A percentile compares a stretch with the other conserved stretches of the same genome.
phyloP scores from a whole-genome alignment of 1,140 invertebrate species.

The Drosophila suzukii region DNA sequence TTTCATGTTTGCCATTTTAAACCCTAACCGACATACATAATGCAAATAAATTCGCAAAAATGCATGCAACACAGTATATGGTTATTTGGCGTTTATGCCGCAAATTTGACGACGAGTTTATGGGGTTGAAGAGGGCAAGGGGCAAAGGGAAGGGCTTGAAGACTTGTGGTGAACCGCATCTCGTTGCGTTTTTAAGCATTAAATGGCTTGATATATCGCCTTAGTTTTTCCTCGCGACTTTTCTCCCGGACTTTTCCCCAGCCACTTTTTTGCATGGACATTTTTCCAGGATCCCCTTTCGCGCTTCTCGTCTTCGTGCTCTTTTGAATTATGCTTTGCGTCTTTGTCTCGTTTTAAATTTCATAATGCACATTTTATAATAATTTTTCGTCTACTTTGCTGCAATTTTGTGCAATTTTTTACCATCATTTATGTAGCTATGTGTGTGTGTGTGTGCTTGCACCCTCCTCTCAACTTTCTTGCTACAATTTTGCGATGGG shows the following conservation, averaged over 20 bases:
- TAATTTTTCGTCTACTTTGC: conserved; percentile 82
- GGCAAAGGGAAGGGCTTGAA: not conserved
- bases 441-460: conserved; percentile 15
- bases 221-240: conserved; percentile 49
- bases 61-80: conserved; percentile 66
- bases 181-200: conserved; percentile 74
- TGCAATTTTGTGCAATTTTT: conserved; percentile 79
- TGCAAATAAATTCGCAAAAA: conserved; percentile 50
- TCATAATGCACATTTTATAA: conserved; percentile 83
- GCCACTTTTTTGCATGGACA: conserved; percentile 32
- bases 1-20: not conserved
- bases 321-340: conserved; percentile 68
- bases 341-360: conserved; percentile 81
- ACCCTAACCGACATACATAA: conserved; percentile 4
- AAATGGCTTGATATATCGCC: conserved; percentile 80
- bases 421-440: conserved; percentile 72
- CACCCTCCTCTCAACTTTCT: conserved; percentile 47
- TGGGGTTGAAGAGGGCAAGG: conserved; percentile 4
- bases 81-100: conserved; percentile 74
- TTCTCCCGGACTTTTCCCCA: conserved; percentile 33
- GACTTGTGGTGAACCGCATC: conserved; percentile 47
- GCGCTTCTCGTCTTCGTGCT: conserved; percentile 16
- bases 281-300: conserved; percentile 29
- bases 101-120: conserved; percentile 73
- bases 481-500: conserved; percentile 62